Evolutionary conservation across 2,888 invertebrate species (phyloP), one percentile per base, ranked within the genome.

Genomic region (Protophormia terraenovae): DNA sequence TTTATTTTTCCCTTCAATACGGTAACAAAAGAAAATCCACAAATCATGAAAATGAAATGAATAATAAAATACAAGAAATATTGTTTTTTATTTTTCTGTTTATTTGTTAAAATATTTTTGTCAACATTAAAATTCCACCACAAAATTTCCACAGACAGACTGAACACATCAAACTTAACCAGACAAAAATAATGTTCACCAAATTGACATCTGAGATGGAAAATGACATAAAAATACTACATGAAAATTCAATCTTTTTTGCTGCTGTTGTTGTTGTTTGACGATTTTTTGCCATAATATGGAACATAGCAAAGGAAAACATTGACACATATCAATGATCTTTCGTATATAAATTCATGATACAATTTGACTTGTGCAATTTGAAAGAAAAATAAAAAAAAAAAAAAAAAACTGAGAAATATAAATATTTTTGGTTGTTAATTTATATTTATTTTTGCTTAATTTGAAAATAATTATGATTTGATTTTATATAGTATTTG

Each of bases 191-290:
- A 67, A 60, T 78, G 78, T 58, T 69, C 19, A 55, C 69, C 75
- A 75, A 84, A 84, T 79, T 84, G 79, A 79, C 83, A 84, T 75
- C 32, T 84, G 79, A 79, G 64, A 69, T 77, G 64, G 82, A 82
- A 83, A 80, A 83, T 71, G 55, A 83, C 82, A 83, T 38, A 58
- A 66, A 82, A 75, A 62, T 58, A 80, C 47, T 60, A 47, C 62
- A 82, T 47, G 69, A 82, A 62, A 82, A 69, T 62, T 50, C 58
- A 69, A 69, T 80, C 22, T 55, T 32, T 66, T 47, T 80, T 62
- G 45, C 27, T 58, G 19, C 1, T 7, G 12, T 55, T 47, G 14
- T 67, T 35, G 32, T n/a, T n/a, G n/a, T n/a, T n/a, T n/a, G n/a
- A n/a, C n/a, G n/a, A 29, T 66, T 47, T 55, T 45, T 47, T 73